Evolutionary conservation across 2,888 invertebrate genomes (phyloP).

Genomic region (Cerceris rybyensis): DNA sequence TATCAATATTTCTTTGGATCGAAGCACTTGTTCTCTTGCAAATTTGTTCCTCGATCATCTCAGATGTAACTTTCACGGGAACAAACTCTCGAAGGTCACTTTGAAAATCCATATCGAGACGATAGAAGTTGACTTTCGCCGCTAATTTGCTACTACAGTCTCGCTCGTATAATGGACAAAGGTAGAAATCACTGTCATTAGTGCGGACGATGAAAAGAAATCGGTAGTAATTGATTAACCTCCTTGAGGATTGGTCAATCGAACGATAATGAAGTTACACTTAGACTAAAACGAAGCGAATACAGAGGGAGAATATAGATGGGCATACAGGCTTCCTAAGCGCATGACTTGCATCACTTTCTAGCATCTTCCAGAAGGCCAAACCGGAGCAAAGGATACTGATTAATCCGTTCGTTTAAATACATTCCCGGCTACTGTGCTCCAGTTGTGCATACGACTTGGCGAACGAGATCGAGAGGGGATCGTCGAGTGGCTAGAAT

Average conservation of each 20-base stretch:
- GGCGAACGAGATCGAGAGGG: background rate
- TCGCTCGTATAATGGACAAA: background rate
- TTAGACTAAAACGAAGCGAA: slow-evolving; percentile 18
- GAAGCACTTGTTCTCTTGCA: too few relatives aligned
- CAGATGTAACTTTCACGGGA: too few relatives aligned
- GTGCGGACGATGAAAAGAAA: slow-evolving; percentile 46
- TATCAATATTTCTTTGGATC: slow-evolving; percentile 9
- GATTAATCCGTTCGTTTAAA: slow-evolving; percentile 37
- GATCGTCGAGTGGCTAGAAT: slow-evolving; percentile 15
- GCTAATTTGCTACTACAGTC: background rate
- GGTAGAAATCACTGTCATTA: too few relatives aligned
- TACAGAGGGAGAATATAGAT: background rate
- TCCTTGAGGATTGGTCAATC: slow-evolving; percentile 60
- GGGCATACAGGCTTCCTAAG: slow-evolving; percentile 43
- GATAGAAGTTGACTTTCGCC: background rate
- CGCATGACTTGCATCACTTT: slow-evolving; percentile 71
- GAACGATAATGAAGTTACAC: slow-evolving; percentile 76
- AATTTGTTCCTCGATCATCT: background rate
- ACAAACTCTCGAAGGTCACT: too few relatives aligned
- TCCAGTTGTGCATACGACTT: background rate
- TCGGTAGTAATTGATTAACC: slow-evolving; percentile 76
- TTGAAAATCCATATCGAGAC: too few relatives aligned
- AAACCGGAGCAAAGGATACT: slow-evolving; percentile 53
- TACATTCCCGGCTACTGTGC: slow-evolving; percentile 23
- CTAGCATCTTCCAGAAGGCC: slow-evolving; percentile 60